phyloP scores from a whole-genome alignment of 92 coral and sea anemone species.

The Isaurus tuberculatus region DNA sequence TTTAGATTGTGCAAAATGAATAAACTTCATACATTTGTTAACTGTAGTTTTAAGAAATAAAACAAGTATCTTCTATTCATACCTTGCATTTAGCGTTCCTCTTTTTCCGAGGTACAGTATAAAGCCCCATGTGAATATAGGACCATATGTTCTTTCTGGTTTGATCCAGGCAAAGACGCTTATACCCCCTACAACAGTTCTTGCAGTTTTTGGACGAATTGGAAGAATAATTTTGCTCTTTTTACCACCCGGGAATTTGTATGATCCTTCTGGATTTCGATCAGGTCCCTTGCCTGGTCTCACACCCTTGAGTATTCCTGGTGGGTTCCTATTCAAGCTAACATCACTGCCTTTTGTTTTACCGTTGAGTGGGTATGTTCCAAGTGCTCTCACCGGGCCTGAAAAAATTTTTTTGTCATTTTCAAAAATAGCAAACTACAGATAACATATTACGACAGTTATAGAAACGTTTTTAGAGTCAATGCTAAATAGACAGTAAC shows the following conservation, averaged over 20 bases:
- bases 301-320: slow-evolving; percentile 72
- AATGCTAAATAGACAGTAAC: too few species aligned
- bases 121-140: slow-evolving; percentile 83
- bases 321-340: slow-evolving; percentile 78
- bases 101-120: slow-evolving; percentile 68
- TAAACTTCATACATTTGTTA: too few species aligned
- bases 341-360: slow-evolving; percentile 65
- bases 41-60: too few species aligned
- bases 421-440: neutral
- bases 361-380: slow-evolving; percentile 72
- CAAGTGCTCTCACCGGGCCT: slow-evolving; percentile 86
- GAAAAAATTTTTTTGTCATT: neutral
- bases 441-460: neutral
- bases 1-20: too few species aligned
- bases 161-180: slow-evolving; percentile 82
- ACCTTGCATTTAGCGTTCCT: slow-evolving; percentile 58
- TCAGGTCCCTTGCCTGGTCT: slow-evolving; percentile 86
- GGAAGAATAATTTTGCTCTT: slow-evolving; percentile 78
- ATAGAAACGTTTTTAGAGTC: too few species aligned
- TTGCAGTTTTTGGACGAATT: slow-evolving; percentile 67
- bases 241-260: slow-evolving; percentile 72
- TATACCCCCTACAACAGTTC: slow-evolving; percentile 64
- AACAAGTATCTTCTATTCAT: too few species aligned
- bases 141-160: slow-evolving; percentile 69
- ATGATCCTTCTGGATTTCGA: slow-evolving; percentile 75